Conservation (phyloP, 2,888 invertebrate species). For the Gastrophysa polygoni region DNA sequence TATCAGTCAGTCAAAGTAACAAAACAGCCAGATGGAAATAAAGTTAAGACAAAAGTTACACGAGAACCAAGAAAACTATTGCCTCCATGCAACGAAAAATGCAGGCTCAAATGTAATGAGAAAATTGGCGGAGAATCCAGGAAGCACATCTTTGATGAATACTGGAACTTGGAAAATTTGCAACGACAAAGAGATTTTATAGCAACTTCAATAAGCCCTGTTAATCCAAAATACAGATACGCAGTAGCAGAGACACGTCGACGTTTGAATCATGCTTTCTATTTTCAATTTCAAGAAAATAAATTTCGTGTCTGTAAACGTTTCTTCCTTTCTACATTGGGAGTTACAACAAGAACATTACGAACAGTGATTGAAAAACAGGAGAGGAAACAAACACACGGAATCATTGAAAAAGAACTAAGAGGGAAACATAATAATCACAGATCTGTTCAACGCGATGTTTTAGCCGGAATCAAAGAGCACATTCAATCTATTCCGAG, state of each 20-base stretch:
- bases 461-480: slow-evolving; percentile 13
- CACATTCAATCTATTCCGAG: slow-evolving; percentile 24
- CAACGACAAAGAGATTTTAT: slow-evolving; percentile 23
- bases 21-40: too few relatives aligned
- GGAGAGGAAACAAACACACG: background rate
- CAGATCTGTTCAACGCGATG: background rate
- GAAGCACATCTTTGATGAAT: slow-evolving; percentile 22
- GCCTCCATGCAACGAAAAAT: slow-evolving; percentile 19
- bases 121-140: slow-evolving; percentile 21
- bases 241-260: background rate
- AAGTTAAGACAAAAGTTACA: too few relatives aligned
- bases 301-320: slow-evolving; percentile 17
- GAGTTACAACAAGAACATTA: slow-evolving; percentile 3
- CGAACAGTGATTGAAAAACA: background rate
- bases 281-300: slow-evolving; percentile 17
- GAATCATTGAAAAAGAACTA: background rate
- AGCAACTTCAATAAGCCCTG: slow-evolving; percentile 9
- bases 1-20: too few relatives aligned
- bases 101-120: slow-evolving; percentile 21
- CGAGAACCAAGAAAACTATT: slow-evolving; percentile 13
- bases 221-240: slow-evolving; percentile 17
- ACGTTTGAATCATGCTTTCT: slow-evolving; percentile 18
- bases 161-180: slow-evolving; percentile 20
- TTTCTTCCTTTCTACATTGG: slow-evolving; percentile 16
- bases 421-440: slow-evolving; percentile 28